phyloP scores from a whole-genome alignment of 1,140 invertebrate species.

The Drosophila subpulchrella region DNA sequence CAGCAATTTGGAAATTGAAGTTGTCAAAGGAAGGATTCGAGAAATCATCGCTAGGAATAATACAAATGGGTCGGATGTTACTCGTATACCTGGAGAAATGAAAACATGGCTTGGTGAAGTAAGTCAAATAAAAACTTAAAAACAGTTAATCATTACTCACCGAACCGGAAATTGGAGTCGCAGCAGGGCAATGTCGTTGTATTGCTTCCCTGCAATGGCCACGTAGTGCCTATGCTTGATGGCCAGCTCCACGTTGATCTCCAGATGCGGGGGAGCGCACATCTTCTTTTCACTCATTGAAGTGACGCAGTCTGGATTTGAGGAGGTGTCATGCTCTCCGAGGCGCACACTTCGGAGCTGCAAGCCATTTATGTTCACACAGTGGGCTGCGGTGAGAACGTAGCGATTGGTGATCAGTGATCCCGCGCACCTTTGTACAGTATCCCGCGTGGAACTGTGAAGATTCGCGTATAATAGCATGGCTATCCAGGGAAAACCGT shows the following conservation, averaged over 20 bases:
- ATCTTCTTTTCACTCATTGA: conserved; percentile 37
- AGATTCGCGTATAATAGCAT: conserved; percentile 76
- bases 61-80: neutral
- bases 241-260: conserved; percentile 87
- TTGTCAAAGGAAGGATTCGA: neutral
- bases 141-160: neutral
- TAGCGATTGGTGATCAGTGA: conserved; percentile 84
- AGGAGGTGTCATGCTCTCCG: conserved; percentile 68
- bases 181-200: conserved; percentile 91
- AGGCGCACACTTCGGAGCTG: conserved; percentile 73
- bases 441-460: neutral
- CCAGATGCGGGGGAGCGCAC: conserved; percentile 83
- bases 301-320: conserved; percentile 57
- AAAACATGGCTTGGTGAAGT: neutral
- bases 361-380: conserved; percentile 83
- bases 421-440: neutral
- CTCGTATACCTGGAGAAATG: neutral
- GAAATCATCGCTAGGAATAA: neutral
- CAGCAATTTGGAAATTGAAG: neutral
- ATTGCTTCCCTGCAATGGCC: conserved; percentile 85
- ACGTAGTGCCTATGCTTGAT: conserved; percentile 85
- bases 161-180: conserved; percentile 86
- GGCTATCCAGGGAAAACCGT: conserved; percentile 89
- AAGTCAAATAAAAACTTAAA: too few relatives aligned
- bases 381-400: conserved; percentile 86